Percentiles rank a stretch among this genome's conserved stretches.
These are phyloP conservation scores for Helicoverpa assulta DNA, from an alignment of 2,888 invertebrate species.

Conservation along the genomic window DNA sequence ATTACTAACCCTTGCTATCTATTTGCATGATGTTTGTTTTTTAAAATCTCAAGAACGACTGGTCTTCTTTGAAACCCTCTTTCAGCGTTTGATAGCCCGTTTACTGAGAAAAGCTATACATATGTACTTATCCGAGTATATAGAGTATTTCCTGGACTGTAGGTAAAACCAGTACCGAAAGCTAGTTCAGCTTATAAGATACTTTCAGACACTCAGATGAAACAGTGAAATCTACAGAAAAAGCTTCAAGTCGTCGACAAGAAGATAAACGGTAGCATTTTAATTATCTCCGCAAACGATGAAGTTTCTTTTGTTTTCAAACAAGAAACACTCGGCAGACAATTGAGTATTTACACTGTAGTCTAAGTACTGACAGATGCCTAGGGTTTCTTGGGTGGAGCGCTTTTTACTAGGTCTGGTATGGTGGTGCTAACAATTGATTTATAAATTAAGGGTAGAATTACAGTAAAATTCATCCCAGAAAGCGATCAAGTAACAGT, in stretches of 20 bases:
- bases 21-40: too few species aligned
- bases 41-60: too few species aligned
- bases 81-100: too few species aligned
- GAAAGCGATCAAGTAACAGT: too few species aligned
- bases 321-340: conserved; percentile 40
- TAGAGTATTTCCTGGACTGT: too few species aligned
- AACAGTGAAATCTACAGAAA: conserved; percentile 18
- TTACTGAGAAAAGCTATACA: too few species aligned
- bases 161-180: neutral
- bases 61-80: too few species aligned
- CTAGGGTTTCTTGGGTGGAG: neutral
- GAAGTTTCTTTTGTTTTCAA: conserved; percentile 42
- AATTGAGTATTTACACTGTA: conserved; percentile 26
- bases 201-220: neutral
- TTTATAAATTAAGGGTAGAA: neutral
- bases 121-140: too few species aligned
- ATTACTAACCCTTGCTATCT: too few species aligned
- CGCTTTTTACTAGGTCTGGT: neutral
- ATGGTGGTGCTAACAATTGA: neutral
- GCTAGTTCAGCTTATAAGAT: neutral
- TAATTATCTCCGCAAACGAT: conserved; percentile 53
- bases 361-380: conserved; percentile 19
- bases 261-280: conserved; percentile 49
- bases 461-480: neutral
- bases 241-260: conserved; percentile 17